Evolutionary conservation across 2,113 vertebrate genomes (phyloP).

Genomic region (Nanger granti): DNA sequence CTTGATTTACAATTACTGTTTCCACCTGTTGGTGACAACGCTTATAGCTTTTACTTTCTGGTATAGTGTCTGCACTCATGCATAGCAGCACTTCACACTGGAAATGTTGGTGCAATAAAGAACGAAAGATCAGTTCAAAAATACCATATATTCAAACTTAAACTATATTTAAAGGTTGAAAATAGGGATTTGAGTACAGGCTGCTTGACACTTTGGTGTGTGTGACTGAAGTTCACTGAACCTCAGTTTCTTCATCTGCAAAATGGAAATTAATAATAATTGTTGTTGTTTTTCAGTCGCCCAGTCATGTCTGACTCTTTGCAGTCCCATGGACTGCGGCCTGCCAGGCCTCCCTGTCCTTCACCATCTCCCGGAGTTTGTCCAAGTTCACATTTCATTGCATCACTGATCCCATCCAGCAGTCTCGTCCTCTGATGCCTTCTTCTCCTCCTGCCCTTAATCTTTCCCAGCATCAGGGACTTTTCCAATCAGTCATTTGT

Average conservation of each 20-base stretch:
- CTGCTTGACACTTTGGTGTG: background rate
- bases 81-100: background rate
- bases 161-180: background rate
- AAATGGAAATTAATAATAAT: background rate
- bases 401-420: background rate
- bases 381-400: background rate
- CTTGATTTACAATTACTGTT: background rate
- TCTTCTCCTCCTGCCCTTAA: background rate
- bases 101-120: background rate
- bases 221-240: background rate
- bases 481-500: background rate
- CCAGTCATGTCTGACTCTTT: background rate
- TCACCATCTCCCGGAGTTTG: background rate
- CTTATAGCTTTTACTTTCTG: background rate
- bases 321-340: background rate
- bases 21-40: background rate
- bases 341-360: background rate
- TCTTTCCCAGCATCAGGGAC: background rate
- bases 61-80: background rate
- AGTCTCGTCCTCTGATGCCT: background rate
- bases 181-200: background rate
- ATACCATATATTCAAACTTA: background rate
- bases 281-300: background rate
- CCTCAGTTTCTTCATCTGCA: background rate
- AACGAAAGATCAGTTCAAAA: background rate